Base-by-base conservation (phyloP, 2,113 vertebrate genomes). In the Larimichthys crocea region DNA sequence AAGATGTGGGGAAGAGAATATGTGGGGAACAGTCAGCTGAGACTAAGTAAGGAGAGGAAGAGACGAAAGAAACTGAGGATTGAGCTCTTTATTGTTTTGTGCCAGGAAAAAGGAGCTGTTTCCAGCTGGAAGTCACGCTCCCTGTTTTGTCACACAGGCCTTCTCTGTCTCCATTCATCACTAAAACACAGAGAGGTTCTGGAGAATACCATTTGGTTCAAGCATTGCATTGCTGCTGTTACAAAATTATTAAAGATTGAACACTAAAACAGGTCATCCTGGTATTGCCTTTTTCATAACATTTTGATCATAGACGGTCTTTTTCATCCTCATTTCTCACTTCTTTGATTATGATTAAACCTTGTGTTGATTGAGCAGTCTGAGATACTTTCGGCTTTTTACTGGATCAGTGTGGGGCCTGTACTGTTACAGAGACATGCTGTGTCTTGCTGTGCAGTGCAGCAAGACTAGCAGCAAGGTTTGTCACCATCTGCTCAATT, bases 91-190 rank as follows among this genome's bases (percentile, higher is more conserved):
- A 64, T 42, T 76, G 57, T 69, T 85, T 76, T 78, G 50, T 83
- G 52, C 61, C 62, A 76, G 79, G 57, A 86, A 80, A 92, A 80
- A 86, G 60, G 26, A 86, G 55, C 48, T 17, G 8, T 71, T 88
- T 90, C 83, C 79, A 90, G 84, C 85, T 86, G 87, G 87, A 86
- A 80, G 80, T 80, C 53, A 77, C 40, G 31, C 73, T 86, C 65
- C 46, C 48, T 80, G 56, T 85, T 82, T 84, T 72, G 76, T 82
- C 67, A 88, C 74, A 81, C 63, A 74, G 64, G 53, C 71, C 74
- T 50, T 20, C 52, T 82, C 77, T 79, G 67, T 79, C 74, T 66
- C 76, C 76, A 72, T 89, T 76, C 84, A 87, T 84, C 77, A 83
- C 59, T 40, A 24, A 55, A 77, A 80, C 55, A 74, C 50, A 61